These are phyloP conservation scores for Promerops cafer DNA, from an alignment of 2,113 vertebrate species.

Conservation along the genomic window DNA sequence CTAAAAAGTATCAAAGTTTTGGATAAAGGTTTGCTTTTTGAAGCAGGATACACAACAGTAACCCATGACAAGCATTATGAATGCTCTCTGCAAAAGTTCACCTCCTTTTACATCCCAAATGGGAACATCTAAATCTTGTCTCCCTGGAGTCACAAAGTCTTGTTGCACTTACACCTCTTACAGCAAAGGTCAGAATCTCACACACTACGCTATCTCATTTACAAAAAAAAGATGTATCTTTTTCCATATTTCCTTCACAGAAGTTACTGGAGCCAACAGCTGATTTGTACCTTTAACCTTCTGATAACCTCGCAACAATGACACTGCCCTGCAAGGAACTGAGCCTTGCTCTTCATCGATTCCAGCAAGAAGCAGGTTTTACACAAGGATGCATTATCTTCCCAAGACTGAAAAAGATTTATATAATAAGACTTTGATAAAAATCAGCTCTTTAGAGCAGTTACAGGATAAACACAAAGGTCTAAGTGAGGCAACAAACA, in stretches of 20 bases:
- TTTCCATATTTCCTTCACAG: not conserved
- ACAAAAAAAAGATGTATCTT: not conserved
- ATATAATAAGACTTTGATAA: constrained; percentile 44
- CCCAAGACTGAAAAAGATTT: constrained; percentile 6
- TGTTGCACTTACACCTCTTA: not conserved
- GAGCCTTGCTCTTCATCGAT: not conserved
- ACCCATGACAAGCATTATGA: not conserved
- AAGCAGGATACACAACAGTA: not conserved
- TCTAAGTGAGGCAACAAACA: not conserved
- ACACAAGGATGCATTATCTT: not conserved
- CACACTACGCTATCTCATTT: not conserved
- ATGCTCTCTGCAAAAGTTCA: not conserved
- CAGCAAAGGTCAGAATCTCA: not conserved
- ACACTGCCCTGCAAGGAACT: not conserved
- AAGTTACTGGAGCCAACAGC: not conserved
- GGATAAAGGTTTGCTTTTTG: not conserved
- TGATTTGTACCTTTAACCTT: not conserved
- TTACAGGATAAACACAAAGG: not conserved
- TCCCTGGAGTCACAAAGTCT: not conserved
- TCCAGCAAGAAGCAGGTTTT: not conserved
- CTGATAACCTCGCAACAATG: constrained; percentile 25
- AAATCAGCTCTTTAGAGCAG: constrained; percentile 35
- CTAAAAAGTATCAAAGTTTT: not conserved
- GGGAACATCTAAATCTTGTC: not conserved
- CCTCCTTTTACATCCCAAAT: not conserved